Evolutionary conservation across 2,888 invertebrate genomes (phyloP).

Genomic region (Acanthopleura granulata): DNA sequence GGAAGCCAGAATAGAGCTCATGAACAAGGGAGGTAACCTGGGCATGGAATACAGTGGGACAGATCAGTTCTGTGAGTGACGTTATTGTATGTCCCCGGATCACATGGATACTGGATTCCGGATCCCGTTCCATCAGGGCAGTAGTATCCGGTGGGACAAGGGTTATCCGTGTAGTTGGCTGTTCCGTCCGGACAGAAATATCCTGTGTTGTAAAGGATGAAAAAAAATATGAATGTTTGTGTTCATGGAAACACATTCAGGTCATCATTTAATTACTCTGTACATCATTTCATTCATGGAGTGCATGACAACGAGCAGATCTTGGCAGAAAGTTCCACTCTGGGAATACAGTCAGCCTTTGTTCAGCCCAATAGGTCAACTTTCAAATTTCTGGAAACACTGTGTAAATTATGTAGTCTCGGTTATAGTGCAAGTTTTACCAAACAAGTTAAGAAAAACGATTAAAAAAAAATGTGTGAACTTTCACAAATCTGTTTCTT

Average conservation of each 20-base stretch:
- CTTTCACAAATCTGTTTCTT: too few relatives aligned
- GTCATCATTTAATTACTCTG: too few relatives aligned
- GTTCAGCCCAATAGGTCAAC: too few relatives aligned
- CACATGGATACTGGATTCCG: slow-evolving; percentile 47
- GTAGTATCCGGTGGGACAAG: slow-evolving; percentile 51
- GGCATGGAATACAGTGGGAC: slow-evolving; percentile 40
- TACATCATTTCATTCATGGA: too few relatives aligned
- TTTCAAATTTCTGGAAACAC: too few relatives aligned
- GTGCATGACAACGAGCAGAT: too few relatives aligned
- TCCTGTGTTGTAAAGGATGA: slow-evolving; percentile 32
- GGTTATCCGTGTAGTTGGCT: slow-evolving; percentile 46
- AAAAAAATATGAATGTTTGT: background rate
- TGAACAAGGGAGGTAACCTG: slow-evolving; percentile 31
- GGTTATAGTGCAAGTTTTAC: too few relatives aligned
- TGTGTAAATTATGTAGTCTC: too few relatives aligned
- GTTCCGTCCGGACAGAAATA: slow-evolving; percentile 47
- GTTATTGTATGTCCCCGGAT: slow-evolving; percentile 48
- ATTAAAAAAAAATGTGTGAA: too few relatives aligned
- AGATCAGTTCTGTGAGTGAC: slow-evolving; percentile 33
- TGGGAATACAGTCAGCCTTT: too few relatives aligned
- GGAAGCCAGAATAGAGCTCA: background rate
- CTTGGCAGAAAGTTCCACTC: too few relatives aligned
- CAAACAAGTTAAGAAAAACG: too few relatives aligned
- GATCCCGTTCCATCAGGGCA: slow-evolving; percentile 44
- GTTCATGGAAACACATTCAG: background rate